Evolutionary conservation across 1,140 invertebrate species (phyloP).

Genomic region (Trinorchestia longiramus): DNA sequence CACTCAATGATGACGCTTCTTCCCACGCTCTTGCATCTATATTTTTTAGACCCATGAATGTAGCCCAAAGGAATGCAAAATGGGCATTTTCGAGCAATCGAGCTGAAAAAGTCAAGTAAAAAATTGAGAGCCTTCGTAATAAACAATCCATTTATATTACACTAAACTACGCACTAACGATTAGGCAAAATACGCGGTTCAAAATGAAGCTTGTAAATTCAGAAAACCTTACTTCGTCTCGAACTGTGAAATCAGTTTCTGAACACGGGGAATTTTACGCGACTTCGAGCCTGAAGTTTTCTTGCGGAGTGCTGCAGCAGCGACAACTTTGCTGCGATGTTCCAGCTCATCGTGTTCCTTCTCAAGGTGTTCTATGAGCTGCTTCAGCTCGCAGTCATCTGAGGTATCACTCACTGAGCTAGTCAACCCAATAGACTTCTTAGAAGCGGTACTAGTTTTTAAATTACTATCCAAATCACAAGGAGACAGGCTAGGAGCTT

Average conservation of each 20-base stretch:
- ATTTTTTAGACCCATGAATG: background rate
- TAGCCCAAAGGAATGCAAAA: background rate
- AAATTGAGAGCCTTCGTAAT: background rate
- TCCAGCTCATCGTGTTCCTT: constrained; percentile 32
- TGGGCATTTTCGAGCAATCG: background rate
- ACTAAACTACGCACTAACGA: background rate
- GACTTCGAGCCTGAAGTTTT: background rate
- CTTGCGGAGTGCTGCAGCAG: constrained; percentile 2
- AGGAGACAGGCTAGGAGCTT: background rate
- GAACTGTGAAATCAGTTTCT: constrained; percentile 36
- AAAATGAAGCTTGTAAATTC: background rate
- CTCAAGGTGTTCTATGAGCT: constrained; percentile 37
- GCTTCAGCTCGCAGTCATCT: constrained; percentile 28
- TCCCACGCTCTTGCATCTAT: background rate
- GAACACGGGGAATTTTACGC: background rate
- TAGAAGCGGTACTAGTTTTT: background rate
- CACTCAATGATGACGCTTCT: background rate
- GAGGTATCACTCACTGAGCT: background rate
- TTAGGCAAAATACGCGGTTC: background rate
- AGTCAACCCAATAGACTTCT: background rate
- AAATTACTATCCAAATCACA: background rate
- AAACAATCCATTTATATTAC: background rate
- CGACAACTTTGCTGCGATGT: background rate
- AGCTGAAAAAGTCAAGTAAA: background rate
- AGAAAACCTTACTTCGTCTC: background rate